Conservation (phyloP, 2,113 vertebrate species). For the Gallinago jamesoni region DNA sequence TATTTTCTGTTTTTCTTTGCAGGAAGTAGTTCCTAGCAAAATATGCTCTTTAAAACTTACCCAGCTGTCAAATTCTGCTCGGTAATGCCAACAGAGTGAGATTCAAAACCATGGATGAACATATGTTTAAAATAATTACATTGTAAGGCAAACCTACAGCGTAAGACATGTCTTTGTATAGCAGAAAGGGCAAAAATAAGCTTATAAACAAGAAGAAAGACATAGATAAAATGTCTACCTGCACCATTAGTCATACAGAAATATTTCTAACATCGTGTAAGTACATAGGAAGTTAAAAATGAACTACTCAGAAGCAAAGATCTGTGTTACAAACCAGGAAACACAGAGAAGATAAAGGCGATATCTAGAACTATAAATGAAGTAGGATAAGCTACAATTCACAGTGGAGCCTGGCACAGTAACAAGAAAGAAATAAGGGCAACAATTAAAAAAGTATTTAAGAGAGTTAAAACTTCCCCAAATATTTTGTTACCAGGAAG, state of each 20-base stretch:
- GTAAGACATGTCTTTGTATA: not conserved
- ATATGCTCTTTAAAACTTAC: not conserved
- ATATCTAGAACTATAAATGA: slow-evolving; percentile 26
- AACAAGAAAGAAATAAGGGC: not conserved
- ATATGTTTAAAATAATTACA: slow-evolving; percentile 10
- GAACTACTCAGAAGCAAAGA: not conserved
- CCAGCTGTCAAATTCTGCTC: not conserved
- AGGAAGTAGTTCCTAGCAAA: not conserved
- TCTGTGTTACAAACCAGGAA: slow-evolving; percentile 18
- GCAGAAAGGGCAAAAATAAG: not conserved
- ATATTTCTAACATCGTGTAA: not conserved
- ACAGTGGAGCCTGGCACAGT: not conserved
- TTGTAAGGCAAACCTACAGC: not conserved
- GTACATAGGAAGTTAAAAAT: slow-evolving; percentile 27
- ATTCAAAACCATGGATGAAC: not conserved
- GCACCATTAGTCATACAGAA: not conserved
- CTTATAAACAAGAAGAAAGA: not conserved
- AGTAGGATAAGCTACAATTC: not conserved
- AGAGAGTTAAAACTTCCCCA: not conserved
- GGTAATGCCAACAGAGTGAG: not conserved
- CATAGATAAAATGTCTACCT: not conserved
- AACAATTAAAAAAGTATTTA: not conserved
- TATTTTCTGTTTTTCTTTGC: not conserved
- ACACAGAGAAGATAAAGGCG: not conserved
- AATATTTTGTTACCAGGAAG: not conserved